Evolutionary conservation across 2,888 invertebrate species (phyloP).

Genomic region (Tupiocoris notatus): DNA sequence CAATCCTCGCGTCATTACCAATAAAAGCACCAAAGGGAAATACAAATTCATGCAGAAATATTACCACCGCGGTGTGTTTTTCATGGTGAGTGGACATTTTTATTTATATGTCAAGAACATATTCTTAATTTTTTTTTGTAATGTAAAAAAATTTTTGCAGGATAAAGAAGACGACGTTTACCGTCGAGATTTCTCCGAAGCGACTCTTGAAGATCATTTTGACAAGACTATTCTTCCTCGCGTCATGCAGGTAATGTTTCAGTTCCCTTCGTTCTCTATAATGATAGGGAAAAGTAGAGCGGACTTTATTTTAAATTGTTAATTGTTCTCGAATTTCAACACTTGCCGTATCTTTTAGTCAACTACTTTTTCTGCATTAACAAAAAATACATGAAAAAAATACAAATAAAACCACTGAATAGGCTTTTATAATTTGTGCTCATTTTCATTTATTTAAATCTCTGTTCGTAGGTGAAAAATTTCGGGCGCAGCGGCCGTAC

Average conservation of each 20-base stretch:
- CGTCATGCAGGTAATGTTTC: conserved; percentile 85
- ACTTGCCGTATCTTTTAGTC: too few species aligned
- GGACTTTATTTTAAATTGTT: too few species aligned
- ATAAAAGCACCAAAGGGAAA: conserved; percentile 94
- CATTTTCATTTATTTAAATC: not conserved
- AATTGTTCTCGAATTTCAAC: too few species aligned
- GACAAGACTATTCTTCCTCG: conserved; percentile 98
- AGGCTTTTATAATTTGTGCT: not conserved
- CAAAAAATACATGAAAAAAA: too few species aligned
- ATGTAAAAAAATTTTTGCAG: conserved; percentile 51
- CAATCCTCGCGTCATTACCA: conserved; percentile 90
- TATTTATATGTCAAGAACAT: not conserved
- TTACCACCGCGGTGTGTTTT: conserved; percentile 99
- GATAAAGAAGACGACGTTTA: conserved; percentile 88
- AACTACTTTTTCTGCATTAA: too few species aligned
- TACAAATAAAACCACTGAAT: too few species aligned
- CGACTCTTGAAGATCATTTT: conserved; percentile 98
- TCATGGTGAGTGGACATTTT: conserved; percentile 62
- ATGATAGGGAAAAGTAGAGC: too few species aligned
- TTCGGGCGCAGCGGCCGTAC: conserved; percentile 98
- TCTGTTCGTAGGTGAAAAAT: conserved; percentile 78
- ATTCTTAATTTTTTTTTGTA: not conserved
- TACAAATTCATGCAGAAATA: conserved; percentile 99
- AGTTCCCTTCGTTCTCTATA: not conserved
- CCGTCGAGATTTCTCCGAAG: conserved; percentile 90